A percentile compares a stretch with the other conserved stretches of the same genome.
Conservation (phyloP, 2,113 vertebrate species). For the Heloderma charlesbogerti region DNA sequence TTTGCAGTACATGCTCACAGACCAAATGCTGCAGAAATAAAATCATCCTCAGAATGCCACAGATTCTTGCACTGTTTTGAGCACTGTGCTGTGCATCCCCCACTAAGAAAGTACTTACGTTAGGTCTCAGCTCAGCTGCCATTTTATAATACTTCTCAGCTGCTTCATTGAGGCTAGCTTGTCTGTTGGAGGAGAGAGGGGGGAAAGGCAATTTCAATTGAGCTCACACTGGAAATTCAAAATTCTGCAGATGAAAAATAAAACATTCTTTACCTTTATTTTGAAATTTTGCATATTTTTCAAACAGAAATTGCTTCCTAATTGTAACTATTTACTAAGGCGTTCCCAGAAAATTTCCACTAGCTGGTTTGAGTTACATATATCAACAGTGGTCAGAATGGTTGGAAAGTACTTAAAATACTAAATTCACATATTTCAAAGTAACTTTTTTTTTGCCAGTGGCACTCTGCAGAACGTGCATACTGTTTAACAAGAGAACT, state of each 20-base stretch:
- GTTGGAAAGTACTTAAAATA: conserved; percentile 52
- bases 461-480: conserved; percentile 20
- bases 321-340: conserved; percentile 39
- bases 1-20: not conserved
- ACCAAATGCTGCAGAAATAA: conserved; percentile 23
- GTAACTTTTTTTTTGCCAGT: conserved; percentile 45
- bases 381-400: conserved; percentile 19
- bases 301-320: conserved; percentile 45
- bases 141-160: conserved; percentile 94
- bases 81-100: conserved; percentile 44
- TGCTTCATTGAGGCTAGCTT: conserved; percentile 96
- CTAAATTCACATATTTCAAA: conserved; percentile 42
- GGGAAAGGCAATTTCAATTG: not conserved
- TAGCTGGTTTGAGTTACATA: conserved; percentile 61
- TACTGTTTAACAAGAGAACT: accelerated
- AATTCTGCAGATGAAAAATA: not conserved
- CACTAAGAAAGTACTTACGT: conserved; percentile 86
- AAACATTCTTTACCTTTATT: not conserved
- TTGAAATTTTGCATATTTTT: conserved; percentile 37
- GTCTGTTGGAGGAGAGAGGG: conserved; percentile 78
- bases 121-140: conserved; percentile 92
- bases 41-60: not conserved
- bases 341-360: conserved; percentile 53
- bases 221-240: not conserved
- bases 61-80: not conserved